These are phyloP conservation scores for Formicarius rufipectus DNA, from an alignment of 2,113 vertebrate genomes.

Conservation along the genomic window DNA sequence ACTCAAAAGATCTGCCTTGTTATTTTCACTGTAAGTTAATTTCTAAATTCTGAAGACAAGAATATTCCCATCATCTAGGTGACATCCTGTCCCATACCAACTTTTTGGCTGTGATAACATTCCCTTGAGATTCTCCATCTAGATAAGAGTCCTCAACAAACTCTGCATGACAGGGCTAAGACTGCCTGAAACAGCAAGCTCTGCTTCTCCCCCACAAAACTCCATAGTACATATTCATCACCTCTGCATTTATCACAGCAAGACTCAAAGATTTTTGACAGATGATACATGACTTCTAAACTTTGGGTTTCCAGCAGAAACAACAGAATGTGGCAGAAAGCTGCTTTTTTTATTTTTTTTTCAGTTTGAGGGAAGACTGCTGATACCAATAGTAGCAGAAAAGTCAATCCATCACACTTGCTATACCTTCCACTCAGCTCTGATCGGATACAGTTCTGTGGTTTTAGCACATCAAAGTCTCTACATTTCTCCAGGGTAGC, in stretches of 20 bases:
- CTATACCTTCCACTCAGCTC: background rate
- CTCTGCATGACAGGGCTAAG: background rate
- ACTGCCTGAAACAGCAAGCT: background rate
- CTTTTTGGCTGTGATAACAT: background rate
- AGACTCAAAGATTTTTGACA: background rate
- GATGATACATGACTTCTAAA: background rate
- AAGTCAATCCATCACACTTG: background rate
- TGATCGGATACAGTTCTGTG: accelerated
- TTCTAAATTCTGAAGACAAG: background rate
- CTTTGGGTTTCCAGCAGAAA: background rate
- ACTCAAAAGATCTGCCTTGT: background rate
- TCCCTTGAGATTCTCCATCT: background rate
- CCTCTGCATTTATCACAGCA: background rate
- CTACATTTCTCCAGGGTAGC: background rate
- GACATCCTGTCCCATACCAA: background rate
- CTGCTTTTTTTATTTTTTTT: background rate
- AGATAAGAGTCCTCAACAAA: background rate
- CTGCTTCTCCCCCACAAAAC: background rate
- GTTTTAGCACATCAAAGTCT: background rate
- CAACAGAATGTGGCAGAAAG: background rate
- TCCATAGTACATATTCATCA: background rate
- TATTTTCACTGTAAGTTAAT: background rate
- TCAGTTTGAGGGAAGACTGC: background rate
- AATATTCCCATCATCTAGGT: background rate
- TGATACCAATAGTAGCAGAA: background rate